Percentiles rank a stretch among this genome's conserved stretches.
phyloP scores from a whole-genome alignment of 1,140 invertebrate species.

The Ruditapes philippinarum region DNA sequence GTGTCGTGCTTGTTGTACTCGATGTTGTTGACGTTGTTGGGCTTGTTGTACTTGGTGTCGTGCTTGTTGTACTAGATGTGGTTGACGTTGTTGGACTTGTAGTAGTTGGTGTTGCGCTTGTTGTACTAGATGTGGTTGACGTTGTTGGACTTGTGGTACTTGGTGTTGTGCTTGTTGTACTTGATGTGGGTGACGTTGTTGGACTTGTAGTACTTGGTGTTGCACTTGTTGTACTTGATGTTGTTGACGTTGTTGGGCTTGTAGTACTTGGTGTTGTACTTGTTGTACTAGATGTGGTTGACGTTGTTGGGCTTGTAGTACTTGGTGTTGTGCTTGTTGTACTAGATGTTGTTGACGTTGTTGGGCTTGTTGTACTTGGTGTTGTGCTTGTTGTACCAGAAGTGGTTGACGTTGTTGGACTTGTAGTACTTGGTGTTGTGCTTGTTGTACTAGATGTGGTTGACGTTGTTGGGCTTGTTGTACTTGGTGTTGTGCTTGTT shows the following conservation, averaged over 20 bases:
- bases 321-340: neutral
- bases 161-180: neutral
- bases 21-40: neutral
- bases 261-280: neutral
- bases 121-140: neutral
- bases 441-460: too few relatives aligned
- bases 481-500: neutral
- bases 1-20: neutral
- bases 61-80: neutral
- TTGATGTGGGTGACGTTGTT: neutral
- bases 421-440: too few relatives aligned
- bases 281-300: neutral
- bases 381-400: neutral
- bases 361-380: neutral
- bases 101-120: neutral
- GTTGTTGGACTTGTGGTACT: neutral
- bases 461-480: neutral
- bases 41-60: neutral
- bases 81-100: neutral
- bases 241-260: neutral
- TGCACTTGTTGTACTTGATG: neutral
- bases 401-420: neutral
- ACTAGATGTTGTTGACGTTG: neutral
- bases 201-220: neutral
- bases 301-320: neutral